Evolutionary conservation across 1,140 invertebrate species (phyloP).

Genomic region (Trichonephila inaurata): DNA sequence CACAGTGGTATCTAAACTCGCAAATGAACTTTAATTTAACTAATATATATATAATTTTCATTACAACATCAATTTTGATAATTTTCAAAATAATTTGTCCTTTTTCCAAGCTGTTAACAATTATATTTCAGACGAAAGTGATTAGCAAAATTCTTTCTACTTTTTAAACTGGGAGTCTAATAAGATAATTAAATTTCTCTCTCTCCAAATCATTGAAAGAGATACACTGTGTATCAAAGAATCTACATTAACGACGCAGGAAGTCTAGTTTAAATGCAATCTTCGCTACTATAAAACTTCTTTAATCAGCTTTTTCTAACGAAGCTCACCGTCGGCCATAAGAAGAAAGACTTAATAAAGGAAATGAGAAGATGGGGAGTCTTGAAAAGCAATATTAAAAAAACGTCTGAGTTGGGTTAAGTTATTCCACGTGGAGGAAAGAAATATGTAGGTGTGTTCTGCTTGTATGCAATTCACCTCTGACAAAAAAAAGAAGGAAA

Average conservation of each 20-base stretch:
- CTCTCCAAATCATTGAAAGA: neutral
- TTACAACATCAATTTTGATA: too few relatives aligned
- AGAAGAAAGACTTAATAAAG: slow-evolving; percentile 20
- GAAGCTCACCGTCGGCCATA: neutral
- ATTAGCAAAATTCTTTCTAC: neutral
- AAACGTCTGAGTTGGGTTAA: neutral
- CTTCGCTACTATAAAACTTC: neutral
- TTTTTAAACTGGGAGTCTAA: neutral
- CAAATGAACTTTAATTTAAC: too few relatives aligned
- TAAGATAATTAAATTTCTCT: neutral
- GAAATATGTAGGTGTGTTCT: neutral
- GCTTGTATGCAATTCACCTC: neutral
- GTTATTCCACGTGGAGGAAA: neutral
- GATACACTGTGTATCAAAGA: neutral
- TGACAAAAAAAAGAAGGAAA: neutral
- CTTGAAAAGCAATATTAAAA: neutral
- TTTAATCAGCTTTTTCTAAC: neutral
- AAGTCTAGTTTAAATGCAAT: neutral
- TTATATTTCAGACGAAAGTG: neutral
- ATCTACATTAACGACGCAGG: neutral
- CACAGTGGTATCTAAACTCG: too few relatives aligned
- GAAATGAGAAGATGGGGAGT: slow-evolving; percentile 11
- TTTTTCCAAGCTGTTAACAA: too few relatives aligned
- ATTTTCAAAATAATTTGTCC: too few relatives aligned
- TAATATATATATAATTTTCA: too few relatives aligned